A percentile compares a stretch with the other conserved stretches of the same genome.
Conservation (phyloP, 1,140 invertebrate genomes). For the Psix sp. region DNA sequence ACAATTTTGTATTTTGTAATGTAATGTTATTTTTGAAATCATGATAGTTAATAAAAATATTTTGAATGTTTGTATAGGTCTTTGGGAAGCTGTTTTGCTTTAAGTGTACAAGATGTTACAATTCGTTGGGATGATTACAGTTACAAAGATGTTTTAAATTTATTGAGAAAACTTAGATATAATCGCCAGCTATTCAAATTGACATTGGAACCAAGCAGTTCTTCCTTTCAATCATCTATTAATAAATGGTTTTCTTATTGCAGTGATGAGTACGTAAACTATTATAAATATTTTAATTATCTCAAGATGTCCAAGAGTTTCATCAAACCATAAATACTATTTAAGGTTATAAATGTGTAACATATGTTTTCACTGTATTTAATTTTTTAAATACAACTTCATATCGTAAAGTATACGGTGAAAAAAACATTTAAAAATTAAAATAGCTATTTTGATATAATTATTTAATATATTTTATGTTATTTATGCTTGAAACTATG, state of each 20-base stretch:
- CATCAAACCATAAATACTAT: too few species aligned
- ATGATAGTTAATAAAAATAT: neutral
- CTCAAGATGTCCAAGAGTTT: too few species aligned
- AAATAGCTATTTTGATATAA: too few species aligned
- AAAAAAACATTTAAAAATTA: too few species aligned
- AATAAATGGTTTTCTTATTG: slow-evolving; percentile 53
- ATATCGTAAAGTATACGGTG: too few species aligned
- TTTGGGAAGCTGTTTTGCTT: slow-evolving; percentile 67
- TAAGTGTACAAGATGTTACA: slow-evolving; percentile 72
- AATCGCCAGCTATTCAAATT: slow-evolving; percentile 72
- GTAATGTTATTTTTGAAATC: neutral
- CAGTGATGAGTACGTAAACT: slow-evolving; percentile 58
- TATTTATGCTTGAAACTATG: too few species aligned
- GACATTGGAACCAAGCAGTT: slow-evolving; percentile 68
- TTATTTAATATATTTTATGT: too few species aligned
- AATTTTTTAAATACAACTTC: too few species aligned
- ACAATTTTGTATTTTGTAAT: neutral
- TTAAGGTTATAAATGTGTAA: too few species aligned
- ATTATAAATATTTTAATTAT: too few species aligned
- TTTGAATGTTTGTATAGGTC: slow-evolving; percentile 51
- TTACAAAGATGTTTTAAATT: slow-evolving; percentile 61
- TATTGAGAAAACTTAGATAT: slow-evolving; percentile 67
- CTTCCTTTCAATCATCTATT: slow-evolving; percentile 62
- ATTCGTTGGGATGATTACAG: slow-evolving; percentile 67
- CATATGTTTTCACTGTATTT: too few species aligned